Conservation (phyloP, 2,888 invertebrate genomes). For the Leptinotarsa juncta region DNA sequence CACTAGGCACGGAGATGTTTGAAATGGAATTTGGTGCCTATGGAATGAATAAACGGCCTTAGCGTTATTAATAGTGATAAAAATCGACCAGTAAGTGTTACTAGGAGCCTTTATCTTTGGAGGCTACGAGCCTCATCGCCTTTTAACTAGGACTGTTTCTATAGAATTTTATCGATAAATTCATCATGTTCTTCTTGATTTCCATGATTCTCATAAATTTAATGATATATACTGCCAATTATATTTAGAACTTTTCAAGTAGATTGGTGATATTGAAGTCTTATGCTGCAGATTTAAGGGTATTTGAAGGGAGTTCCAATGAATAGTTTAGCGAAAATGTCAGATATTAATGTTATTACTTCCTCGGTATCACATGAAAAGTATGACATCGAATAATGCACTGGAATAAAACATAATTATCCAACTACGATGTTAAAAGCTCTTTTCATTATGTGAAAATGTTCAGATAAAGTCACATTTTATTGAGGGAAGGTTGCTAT, state of each 20-base stretch:
- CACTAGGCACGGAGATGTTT: slow-evolving; percentile 46
- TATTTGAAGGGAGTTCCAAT: slow-evolving; percentile 47
- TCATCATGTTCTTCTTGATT: not conserved
- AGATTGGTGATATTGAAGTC: slow-evolving; percentile 67
- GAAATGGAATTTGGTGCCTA: slow-evolving; percentile 50
- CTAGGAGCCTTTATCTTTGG: slow-evolving; percentile 63
- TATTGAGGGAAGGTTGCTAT: too few species aligned
- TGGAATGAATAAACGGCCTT: slow-evolving; percentile 60
- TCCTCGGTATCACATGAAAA: slow-evolving; percentile 49
- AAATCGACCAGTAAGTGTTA: slow-evolving; percentile 64
- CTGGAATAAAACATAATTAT: not conserved
- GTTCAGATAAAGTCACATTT: too few species aligned
- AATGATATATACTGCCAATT: slow-evolving; percentile 65
- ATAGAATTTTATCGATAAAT: slow-evolving; percentile 31
- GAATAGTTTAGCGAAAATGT: slow-evolving; percentile 49
- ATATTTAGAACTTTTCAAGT: slow-evolving; percentile 60
- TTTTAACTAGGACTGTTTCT: slow-evolving; percentile 58
- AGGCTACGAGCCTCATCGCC: slow-evolving; percentile 55
- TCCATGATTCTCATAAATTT: slow-evolving; percentile 37
- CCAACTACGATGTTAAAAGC: not conserved
- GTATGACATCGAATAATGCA: not conserved
- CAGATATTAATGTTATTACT: slow-evolving; percentile 48
- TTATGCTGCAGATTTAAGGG: slow-evolving; percentile 62
- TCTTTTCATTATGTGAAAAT: too few species aligned
- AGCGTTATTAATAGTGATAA: slow-evolving; percentile 63